phyloP scores from a whole-genome alignment of 1,140 invertebrate genomes.

The Sycophila sp. region DNA sequence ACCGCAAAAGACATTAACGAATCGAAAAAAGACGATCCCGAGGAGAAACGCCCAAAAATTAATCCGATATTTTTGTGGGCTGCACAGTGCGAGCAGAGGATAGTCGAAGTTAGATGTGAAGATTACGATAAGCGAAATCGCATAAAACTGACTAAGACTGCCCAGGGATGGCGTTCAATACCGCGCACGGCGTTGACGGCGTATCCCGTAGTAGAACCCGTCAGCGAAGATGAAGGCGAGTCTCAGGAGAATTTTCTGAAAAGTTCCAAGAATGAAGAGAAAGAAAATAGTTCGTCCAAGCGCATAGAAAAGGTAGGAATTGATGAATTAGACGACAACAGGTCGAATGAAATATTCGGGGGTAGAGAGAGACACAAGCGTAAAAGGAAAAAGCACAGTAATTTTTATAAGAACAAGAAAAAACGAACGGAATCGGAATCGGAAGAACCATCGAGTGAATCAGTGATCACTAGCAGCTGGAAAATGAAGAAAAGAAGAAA shows the following conservation, averaged over 20 bases:
- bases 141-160: conserved; percentile 80
- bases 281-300: conserved; percentile 31
- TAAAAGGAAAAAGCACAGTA: conserved; percentile 44
- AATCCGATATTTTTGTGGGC: conserved; percentile 86
- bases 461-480: conserved; percentile 41
- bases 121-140: conserved; percentile 86
- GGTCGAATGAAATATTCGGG: conserved; percentile 15
- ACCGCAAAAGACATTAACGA: conserved; percentile 5
- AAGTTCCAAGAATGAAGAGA: conserved; percentile 46
- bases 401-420: conserved; percentile 32
- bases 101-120: conserved; percentile 84
- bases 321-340: conserved; percentile 33
- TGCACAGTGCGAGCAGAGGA: conserved; percentile 78
- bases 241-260: conserved; percentile 34
- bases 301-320: conserved; percentile 33
- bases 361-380: conserved; percentile 34
- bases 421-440: conserved; percentile 42
- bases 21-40: conserved; percentile 36
- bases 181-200: conserved; percentile 76
- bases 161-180: conserved; percentile 83
- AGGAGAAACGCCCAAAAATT: conserved; percentile 69
- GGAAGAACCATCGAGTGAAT: conserved; percentile 36
- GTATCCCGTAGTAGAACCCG: conserved; percentile 54
- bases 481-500: conserved; percentile 46
- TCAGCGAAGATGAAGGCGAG: conserved; percentile 11